Evolutionary conservation across 2,797 vertebrate species (phyloP).

Genomic region (Hippocampus kuda): DNA sequence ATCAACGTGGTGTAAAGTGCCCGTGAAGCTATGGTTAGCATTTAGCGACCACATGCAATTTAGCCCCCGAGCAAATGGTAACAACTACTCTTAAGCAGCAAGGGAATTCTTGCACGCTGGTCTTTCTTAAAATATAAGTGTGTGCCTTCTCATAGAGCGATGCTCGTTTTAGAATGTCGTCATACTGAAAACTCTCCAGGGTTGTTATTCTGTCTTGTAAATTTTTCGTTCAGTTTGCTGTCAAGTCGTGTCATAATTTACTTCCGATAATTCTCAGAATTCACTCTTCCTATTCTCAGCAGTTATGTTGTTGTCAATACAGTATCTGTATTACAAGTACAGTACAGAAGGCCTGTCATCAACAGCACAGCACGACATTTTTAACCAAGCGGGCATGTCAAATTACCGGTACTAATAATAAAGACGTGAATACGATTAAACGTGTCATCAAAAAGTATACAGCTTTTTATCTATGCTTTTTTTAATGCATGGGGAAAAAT

Average conservation of each 20-base stretch:
- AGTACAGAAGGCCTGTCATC: conserved; percentile 34
- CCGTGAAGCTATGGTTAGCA: conserved; percentile 21
- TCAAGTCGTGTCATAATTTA: conserved; percentile 33
- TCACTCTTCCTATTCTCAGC: conserved; percentile 40
- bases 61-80: conserved; percentile 45
- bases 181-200: neutral
- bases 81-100: conserved; percentile 49
- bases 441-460: neutral
- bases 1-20: neutral
- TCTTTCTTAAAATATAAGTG: conserved; percentile 4
- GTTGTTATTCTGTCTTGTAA: conserved; percentile 1
- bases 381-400: conserved; percentile 1
- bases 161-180: neutral
- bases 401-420: neutral
- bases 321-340: conserved; percentile 36
- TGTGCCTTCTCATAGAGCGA: neutral
- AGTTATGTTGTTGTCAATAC: conserved; percentile 49
- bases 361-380: conserved; percentile 6
- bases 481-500: neutral
- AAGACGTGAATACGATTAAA: neutral
- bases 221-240: neutral
- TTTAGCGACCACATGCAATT: conserved; percentile 58
- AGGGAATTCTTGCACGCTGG: conserved; percentile 30
- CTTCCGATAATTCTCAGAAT: conserved; percentile 47
- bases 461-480: neutral